phyloP scores from a whole-genome alignment of 2,113 vertebrate species.

The Cyphomyrus discorhynchus region DNA sequence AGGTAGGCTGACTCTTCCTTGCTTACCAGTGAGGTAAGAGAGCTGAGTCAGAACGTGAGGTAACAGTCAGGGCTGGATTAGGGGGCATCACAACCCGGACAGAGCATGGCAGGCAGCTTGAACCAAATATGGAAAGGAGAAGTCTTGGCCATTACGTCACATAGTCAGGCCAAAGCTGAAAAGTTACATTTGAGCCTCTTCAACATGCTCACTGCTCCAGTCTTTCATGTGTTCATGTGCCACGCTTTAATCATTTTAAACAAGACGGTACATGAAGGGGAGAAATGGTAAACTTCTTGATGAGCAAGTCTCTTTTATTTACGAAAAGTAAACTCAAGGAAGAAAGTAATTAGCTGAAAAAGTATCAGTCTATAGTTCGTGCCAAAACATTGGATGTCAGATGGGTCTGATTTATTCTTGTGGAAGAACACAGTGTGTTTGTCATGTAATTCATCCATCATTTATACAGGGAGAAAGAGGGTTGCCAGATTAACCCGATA shows the following conservation, averaged over 20 bases:
- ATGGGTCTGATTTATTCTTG: neutral
- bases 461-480: neutral
- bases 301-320: slow-evolving; percentile 6
- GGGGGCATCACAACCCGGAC: neutral
- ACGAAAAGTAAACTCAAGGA: neutral
- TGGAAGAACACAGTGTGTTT: neutral
- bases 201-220: neutral
- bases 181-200: neutral
- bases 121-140: neutral
- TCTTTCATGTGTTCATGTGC: neutral
- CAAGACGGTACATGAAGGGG: neutral
- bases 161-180: neutral
- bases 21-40: slow-evolving; percentile 57
- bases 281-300: neutral
- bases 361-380: neutral
- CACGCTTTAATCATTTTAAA: neutral
- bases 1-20: slow-evolving; percentile 22
- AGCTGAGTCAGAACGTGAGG: slow-evolving; percentile 52
- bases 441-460: slow-evolving; percentile 10
- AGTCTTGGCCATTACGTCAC: neutral
- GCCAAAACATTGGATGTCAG: neutral
- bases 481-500: neutral
- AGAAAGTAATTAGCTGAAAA: neutral
- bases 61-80: neutral
- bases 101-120: neutral